Conservation (phyloP, 2,113 vertebrate genomes). For the Pontoporia blainvillei region DNA sequence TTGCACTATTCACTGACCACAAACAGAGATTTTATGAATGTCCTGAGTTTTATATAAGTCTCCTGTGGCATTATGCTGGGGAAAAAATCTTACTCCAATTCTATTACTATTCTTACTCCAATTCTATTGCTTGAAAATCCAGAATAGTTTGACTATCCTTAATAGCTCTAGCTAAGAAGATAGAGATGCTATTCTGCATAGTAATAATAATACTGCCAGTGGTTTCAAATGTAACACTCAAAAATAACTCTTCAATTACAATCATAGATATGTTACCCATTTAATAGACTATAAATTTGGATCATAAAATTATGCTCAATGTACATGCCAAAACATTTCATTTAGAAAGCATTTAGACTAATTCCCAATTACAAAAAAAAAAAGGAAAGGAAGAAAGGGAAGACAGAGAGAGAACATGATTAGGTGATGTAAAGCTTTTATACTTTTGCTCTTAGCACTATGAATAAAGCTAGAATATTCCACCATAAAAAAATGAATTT, state of each 20-base stretch:
- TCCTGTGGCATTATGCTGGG: neutral
- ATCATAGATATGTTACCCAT: neutral
- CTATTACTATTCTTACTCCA: neutral
- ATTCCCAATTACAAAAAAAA: neutral
- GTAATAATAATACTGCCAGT: neutral
- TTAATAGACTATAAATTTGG: neutral
- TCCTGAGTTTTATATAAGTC: neutral
- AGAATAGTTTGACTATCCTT: neutral
- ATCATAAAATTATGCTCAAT: neutral
- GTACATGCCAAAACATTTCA: neutral
- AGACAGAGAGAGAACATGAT: neutral
- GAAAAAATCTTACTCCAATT: neutral
- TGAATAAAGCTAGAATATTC: neutral
- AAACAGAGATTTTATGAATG: constrained; percentile 2
- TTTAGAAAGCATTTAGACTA: neutral
- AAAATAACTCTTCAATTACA: neutral
- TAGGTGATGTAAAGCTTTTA: neutral
- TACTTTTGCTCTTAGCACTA: neutral
- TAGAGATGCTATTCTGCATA: neutral
- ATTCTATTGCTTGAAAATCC: constrained; percentile 10
- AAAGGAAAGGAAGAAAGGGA: neutral
- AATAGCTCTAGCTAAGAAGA: neutral
- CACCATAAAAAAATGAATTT: neutral
- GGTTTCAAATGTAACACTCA: neutral
- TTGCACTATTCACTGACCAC: neutral